Percentiles rank a stretch among this genome's conserved stretches.
Evolutionary conservation across 2,888 invertebrate genomes (phyloP).

Genomic region (Hoplodrina blanda): DNA sequence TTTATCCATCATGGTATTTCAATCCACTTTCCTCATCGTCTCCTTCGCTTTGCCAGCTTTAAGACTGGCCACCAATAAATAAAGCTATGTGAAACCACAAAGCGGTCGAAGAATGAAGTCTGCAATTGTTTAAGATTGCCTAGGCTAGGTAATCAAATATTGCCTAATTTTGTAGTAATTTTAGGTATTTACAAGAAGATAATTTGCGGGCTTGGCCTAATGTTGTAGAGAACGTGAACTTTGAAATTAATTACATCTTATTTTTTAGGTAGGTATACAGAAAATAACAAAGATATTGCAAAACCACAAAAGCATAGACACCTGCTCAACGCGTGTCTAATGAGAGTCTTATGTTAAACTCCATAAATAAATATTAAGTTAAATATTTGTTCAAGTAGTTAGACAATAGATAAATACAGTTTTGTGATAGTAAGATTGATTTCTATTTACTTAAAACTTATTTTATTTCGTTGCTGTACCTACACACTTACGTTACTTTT

Average conservation of each 20-base stretch:
- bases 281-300: not conserved
- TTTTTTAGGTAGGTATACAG: not conserved
- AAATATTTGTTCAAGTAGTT: no score
- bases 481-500: no score
- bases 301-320: no score
- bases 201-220: constrained; percentile 21
- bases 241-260: constrained; percentile 1
- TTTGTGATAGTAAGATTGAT: no score
- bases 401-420: no score
- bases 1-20: not conserved
- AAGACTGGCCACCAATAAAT: not conserved
- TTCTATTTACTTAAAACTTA: no score
- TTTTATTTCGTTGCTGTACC: no score
- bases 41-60: not conserved
- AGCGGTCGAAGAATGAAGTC: not conserved
- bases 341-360: no score
- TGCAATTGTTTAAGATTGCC: constrained; percentile 31
- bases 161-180: constrained; percentile 17
- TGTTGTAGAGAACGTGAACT: constrained; percentile 2
- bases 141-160: constrained; percentile 14
- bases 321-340: no score
- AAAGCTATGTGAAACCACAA: not conserved
- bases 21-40: not conserved
- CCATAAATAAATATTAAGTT: no score
- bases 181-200: constrained; percentile 13